A percentile compares a stretch with the other conserved stretches of the same genome.
These are phyloP conservation scores for Drosophila mayri DNA, from an alignment of 1,140 invertebrate genomes.

Conservation along the genomic window DNA sequence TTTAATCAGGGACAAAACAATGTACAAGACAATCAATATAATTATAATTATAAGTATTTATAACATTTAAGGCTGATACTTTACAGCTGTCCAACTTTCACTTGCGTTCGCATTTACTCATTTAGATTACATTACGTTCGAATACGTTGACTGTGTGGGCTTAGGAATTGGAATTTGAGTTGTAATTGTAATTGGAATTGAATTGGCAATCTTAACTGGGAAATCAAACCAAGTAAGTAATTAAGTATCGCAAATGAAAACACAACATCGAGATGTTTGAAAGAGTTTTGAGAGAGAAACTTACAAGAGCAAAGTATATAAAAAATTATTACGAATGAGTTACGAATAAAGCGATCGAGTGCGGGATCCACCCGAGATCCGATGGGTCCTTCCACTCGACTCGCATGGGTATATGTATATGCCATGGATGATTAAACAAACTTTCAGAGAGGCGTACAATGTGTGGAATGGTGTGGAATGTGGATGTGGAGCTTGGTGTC, in stretches of 20 bases:
- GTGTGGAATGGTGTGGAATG: constrained; percentile 53
- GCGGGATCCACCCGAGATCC: neutral
- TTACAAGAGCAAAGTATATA: constrained; percentile 71
- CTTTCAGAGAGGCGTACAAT: constrained; percentile 68
- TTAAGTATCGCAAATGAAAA: constrained; percentile 76
- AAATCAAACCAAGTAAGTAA: constrained; percentile 70
- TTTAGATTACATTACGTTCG: constrained; percentile 19
- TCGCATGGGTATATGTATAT: constrained; percentile 4
- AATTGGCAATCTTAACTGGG: constrained; percentile 60
- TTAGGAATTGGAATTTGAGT: constrained; percentile 49
- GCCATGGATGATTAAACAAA: constrained; percentile 51
- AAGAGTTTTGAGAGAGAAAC: constrained; percentile 72
- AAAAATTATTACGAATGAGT: constrained; percentile 61
- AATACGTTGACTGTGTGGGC: constrained; percentile 46
- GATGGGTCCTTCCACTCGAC: neutral
- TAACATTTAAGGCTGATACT: constrained; percentile 67
- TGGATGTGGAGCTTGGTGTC: constrained; percentile 45
- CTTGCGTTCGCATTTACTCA: constrained; percentile 30
- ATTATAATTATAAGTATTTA: constrained; percentile 28
- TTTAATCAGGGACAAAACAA: constrained; percentile 68
- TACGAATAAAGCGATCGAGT: constrained; percentile 23
- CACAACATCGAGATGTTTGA: constrained; percentile 84
- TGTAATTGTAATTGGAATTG: constrained; percentile 53
- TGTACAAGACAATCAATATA: constrained; percentile 79
- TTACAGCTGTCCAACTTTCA: constrained; percentile 45